Evolutionary conservation across 2,113 vertebrate genomes (phyloP).

Genomic region (Nannospalax galili): DNA sequence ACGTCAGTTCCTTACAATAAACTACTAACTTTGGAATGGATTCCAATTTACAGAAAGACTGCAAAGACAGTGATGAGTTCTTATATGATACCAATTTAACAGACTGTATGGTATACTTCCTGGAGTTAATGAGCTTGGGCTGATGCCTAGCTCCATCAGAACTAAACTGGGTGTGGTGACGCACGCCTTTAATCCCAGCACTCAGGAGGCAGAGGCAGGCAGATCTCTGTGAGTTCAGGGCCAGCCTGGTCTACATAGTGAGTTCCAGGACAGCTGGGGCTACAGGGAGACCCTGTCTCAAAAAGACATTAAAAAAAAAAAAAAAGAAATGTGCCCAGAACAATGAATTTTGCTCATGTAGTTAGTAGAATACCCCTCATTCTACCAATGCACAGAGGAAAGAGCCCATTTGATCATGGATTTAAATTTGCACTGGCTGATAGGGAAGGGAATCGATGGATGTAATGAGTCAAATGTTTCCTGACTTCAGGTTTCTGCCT

Average conservation of each 20-base stretch:
- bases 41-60: background rate
- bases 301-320: no score
- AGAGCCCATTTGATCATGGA: background rate
- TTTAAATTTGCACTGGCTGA: no score
- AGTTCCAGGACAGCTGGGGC: no score
- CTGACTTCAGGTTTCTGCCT: background rate
- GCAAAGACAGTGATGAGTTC: background rate
- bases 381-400: background rate
- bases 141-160: background rate
- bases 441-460: background rate
- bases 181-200: no score
- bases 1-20: background rate
- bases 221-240: no score
- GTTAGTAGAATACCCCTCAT: background rate
- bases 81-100: background rate
- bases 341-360: background rate
- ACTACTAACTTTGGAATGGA: background rate
- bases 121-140: background rate
- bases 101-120: background rate
- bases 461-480: background rate
- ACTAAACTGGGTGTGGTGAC: background rate
- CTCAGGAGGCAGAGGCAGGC: no score
- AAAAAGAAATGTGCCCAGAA: no score
- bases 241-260: no score
- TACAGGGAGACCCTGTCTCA: no score